Evolutionary conservation across 2,888 invertebrate species (phyloP).

Genomic region (Melipona beecheii): DNA sequence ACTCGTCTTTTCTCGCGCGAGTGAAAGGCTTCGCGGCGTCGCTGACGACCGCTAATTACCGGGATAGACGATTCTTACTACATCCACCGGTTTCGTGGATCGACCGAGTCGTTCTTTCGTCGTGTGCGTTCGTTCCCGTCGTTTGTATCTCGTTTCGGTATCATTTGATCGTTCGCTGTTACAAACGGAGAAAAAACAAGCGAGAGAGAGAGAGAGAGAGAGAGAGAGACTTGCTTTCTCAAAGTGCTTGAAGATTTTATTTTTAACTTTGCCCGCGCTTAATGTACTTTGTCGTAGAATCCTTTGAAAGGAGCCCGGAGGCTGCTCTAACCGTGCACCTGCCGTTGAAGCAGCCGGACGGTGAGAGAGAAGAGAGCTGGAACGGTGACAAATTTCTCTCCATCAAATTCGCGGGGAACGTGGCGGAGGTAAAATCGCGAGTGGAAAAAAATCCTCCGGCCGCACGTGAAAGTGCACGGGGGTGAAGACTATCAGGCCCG

Average conservation of each 20-base stretch:
- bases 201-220: too few species aligned
- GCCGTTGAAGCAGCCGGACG: neutral
- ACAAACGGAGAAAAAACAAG: neutral
- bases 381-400: conserved; percentile 31
- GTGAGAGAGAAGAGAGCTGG: neutral
- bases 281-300: neutral
- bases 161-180: neutral
- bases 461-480: neutral
- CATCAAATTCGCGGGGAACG: conserved; percentile 28
- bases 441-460: neutral
- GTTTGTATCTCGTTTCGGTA: neutral
- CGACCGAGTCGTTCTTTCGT: neutral
- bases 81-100: conserved; percentile 34
- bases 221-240: neutral
- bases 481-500: conserved; percentile 59
- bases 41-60: conserved; percentile 51
- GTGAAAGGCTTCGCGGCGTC: conserved; percentile 49
- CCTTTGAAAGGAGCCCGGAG: neutral
- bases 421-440: conserved; percentile 34
- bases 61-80: conserved; percentile 45
- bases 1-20: conserved; percentile 57
- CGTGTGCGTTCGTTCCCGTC: neutral
- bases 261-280: neutral
- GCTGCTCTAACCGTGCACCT: conserved; percentile 19
- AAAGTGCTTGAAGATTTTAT: neutral